These are phyloP conservation scores for Halictus quadricinctus DNA, from an alignment of 2,888 invertebrate species.

Conservation along the genomic window DNA sequence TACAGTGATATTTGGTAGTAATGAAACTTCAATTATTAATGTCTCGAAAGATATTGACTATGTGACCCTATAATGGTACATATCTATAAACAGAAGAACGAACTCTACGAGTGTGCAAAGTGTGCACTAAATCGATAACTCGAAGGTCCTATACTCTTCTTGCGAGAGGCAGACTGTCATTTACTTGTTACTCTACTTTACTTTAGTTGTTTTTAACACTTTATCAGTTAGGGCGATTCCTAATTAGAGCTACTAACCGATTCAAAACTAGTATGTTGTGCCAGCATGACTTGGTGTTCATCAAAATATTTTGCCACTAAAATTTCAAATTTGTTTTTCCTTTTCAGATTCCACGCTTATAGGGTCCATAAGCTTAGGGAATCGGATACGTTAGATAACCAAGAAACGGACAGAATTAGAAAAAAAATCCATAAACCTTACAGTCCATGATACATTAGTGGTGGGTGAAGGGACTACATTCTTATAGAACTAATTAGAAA, in stretches of 20 bases:
- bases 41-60: too few species aligned
- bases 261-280: not conserved
- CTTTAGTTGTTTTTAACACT: not conserved
- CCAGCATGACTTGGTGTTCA: not conserved
- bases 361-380: conserved; percentile 77
- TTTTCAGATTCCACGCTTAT: conserved; percentile 78
- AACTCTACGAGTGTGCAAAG: too few species aligned
- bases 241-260: not conserved
- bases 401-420: conserved; percentile 59
- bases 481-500: conserved; percentile 73
- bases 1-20: too few species aligned
- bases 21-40: too few species aligned
- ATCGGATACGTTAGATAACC: conserved; percentile 69
- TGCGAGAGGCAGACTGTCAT: too few species aligned
- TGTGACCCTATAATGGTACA: too few species aligned
- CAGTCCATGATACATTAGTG: conserved; percentile 77
- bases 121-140: too few species aligned
- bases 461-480: conserved; percentile 81
- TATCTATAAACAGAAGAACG: too few species aligned
- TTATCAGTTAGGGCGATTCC: not conserved
- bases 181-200: too few species aligned
- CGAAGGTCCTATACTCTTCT: too few species aligned
- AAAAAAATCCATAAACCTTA: conserved; percentile 58
- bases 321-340: conserved; percentile 30
- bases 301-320: not conserved